Percentiles rank a stretch among this genome's conserved stretches.
phyloP scores from a whole-genome alignment of 30 jellyfish, hydroid and myxozoan genomes.

The Phacellophora camtschatica region DNA sequence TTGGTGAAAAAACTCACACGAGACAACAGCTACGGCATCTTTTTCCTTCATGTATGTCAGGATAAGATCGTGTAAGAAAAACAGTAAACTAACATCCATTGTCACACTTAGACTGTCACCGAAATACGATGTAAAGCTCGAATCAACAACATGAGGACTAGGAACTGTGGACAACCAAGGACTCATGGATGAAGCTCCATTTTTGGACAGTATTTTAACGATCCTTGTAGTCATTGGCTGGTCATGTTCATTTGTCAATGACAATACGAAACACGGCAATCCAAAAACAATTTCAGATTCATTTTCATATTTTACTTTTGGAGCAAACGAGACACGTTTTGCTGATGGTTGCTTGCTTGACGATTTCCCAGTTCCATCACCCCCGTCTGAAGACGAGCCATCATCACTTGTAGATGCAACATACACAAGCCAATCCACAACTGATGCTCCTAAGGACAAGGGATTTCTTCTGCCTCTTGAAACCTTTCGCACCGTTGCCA shows the following conservation, averaged over 20 bases:
- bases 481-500: constrained; percentile 97
- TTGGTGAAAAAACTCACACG: constrained; percentile 8
- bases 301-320: constrained; percentile 91
- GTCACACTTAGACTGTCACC: constrained; percentile 87
- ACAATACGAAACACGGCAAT: constrained; percentile 75
- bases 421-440: constrained; percentile 89
- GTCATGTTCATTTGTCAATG: constrained; percentile 87
- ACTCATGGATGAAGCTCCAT: constrained; percentile 29
- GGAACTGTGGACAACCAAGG: constrained; percentile 85
- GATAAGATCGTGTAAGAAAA: constrained; percentile 87
- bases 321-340: constrained; percentile 97
- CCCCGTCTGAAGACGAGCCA: constrained; percentile 40
- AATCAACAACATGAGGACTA: constrained; percentile 92
- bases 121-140: constrained; percentile 70
- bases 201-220: constrained; percentile 27
- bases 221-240: constrained; percentile 90
- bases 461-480: constrained; percentile 98
- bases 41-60: constrained; percentile 93
- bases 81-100: constrained; percentile 92
- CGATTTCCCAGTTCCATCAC: constrained; percentile 25
- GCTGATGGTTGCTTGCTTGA: constrained; percentile 51
- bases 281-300: constrained; percentile 95
- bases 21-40: constrained; percentile 68
- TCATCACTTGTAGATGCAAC: constrained; percentile 79
- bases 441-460: constrained; percentile 97